phyloP scores from a whole-genome alignment of 2,113 vertebrate genomes.

The Protobothrops flavoviridis region DNA sequence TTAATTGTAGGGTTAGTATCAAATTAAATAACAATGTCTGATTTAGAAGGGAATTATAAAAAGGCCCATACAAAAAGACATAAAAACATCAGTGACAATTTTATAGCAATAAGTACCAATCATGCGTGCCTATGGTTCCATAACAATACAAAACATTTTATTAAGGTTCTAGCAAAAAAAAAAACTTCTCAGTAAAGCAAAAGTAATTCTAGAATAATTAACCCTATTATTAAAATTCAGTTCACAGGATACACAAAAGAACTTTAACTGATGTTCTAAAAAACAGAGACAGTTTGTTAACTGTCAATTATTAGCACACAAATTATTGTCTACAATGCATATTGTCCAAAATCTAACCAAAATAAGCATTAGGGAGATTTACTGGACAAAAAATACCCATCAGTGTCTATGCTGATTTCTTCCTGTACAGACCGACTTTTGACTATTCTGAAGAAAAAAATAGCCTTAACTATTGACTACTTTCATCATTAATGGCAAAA shows the following conservation, averaged over 20 bases:
- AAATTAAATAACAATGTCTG: slow-evolving; percentile 18
- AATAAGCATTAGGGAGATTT: slow-evolving; percentile 15
- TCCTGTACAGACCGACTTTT: slow-evolving; percentile 28
- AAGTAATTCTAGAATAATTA: slow-evolving; percentile 5
- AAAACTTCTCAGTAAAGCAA: neutral
- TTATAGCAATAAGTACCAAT: slow-evolving; percentile 25
- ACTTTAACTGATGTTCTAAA: slow-evolving; percentile 16
- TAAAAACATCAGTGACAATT: neutral
- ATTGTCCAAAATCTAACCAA: neutral
- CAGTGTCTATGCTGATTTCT: neutral
- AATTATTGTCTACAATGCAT: slow-evolving; percentile 1
- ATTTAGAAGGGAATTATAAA: neutral
- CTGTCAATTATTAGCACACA: neutral
- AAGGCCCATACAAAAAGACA: neutral
- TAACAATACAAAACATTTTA: slow-evolving; percentile 15
- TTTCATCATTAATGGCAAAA: slow-evolving; percentile 41
- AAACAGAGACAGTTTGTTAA: neutral
- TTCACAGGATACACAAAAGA: neutral
- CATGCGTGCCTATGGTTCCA: neutral
- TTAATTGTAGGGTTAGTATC: slow-evolving; percentile 15
- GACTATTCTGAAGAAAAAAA: slow-evolving; percentile 41
- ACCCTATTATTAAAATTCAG: neutral
- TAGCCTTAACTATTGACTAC: slow-evolving; percentile 29
- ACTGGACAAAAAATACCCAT: neutral
- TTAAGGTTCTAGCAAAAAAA: slow-evolving; percentile 1